These are phyloP conservation scores for Plectus sambesii DNA, from an alignment of 1,140 invertebrate species.

Conservation along the genomic window DNA sequence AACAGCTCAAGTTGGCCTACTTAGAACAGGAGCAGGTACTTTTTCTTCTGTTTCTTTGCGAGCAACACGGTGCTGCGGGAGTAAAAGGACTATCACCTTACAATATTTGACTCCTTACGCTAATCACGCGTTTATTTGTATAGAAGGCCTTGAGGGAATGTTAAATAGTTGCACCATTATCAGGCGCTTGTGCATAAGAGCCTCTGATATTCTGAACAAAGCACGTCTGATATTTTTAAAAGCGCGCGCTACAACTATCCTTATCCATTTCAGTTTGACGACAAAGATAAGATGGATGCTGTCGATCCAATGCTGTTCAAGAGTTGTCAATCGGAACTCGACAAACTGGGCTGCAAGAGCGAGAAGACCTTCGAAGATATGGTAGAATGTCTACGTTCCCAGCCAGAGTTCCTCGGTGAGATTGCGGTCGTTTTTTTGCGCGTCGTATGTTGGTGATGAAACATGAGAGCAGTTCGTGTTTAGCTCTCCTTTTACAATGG, in stretches of 20 bases:
- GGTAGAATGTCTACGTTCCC: constrained; percentile 54
- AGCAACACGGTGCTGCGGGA: background rate
- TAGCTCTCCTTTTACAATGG: constrained; percentile 15
- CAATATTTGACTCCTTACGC: constrained; percentile 4
- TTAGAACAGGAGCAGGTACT: constrained; percentile 46
- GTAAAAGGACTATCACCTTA: constrained; percentile 1
- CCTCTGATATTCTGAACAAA: background rate
- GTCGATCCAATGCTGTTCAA: constrained; percentile 66
- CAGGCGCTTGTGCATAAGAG: background rate
- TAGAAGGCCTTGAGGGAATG: background rate
- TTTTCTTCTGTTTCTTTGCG: background rate
- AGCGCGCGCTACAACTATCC: too few relatives aligned
- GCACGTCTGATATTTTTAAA: background rate
- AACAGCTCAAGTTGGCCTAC: constrained; percentile 42
- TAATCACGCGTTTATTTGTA: background rate
- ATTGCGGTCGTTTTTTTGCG: too few relatives aligned
- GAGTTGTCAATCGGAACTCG: constrained; percentile 65
- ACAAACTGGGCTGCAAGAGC: constrained; percentile 55
- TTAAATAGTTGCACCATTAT: constrained; percentile 16
- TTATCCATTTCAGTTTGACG: constrained; percentile 44
- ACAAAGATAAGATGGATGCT: constrained; percentile 43
- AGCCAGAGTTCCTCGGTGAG: constrained; percentile 32
- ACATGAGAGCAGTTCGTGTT: too few relatives aligned
- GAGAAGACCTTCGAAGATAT: constrained; percentile 63
- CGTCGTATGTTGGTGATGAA: too few relatives aligned